Conservation (phyloP, 2,797 vertebrate genomes). For the Paedocypris micromegethes region DNA sequence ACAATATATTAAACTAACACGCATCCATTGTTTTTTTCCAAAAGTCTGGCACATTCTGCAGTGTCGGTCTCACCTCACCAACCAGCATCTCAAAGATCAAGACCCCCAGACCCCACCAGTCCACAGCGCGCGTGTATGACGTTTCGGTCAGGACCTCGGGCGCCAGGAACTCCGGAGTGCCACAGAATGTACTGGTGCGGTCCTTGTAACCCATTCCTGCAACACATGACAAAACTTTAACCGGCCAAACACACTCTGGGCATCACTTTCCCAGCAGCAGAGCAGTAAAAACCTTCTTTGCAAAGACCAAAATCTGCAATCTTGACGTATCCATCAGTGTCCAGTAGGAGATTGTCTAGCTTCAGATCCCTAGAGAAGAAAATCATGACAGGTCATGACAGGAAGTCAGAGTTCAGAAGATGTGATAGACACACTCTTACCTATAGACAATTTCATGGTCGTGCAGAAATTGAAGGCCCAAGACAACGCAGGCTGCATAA, state of each 20-base stretch:
- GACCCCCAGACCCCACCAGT: conserved; percentile 98
- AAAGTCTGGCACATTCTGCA: not conserved
- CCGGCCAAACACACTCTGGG: not conserved
- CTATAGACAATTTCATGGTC: conserved; percentile 99
- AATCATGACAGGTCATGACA: not conserved
- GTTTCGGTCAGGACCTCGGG: conserved; percentile 97
- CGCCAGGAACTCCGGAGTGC: conserved; percentile 95
- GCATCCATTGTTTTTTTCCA: not conserved
- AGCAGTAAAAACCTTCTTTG: conserved; percentile 84
- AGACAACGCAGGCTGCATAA: conserved; percentile 94
- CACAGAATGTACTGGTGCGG: conserved; percentile 96
- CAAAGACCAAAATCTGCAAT: conserved; percentile 98
- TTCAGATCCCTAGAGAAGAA: conserved; percentile 76
- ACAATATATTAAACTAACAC: too few species aligned
- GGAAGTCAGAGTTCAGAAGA: conserved; percentile 1
- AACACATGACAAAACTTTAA: not conserved
- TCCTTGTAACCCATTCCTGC: conserved; percentile 97
- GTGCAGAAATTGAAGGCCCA: conserved; percentile 96
- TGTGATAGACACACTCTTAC: conserved; percentile 61
- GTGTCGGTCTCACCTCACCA: conserved; percentile 81
- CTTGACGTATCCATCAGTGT: conserved; percentile 97
- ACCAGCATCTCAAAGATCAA: conserved; percentile 99
- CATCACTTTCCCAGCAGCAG: not conserved
- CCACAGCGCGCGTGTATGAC: conserved; percentile 94
- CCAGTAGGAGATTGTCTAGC: conserved; percentile 92